Conservation (phyloP, 2,113 vertebrate genomes). For the Lonchura striata region DNA sequence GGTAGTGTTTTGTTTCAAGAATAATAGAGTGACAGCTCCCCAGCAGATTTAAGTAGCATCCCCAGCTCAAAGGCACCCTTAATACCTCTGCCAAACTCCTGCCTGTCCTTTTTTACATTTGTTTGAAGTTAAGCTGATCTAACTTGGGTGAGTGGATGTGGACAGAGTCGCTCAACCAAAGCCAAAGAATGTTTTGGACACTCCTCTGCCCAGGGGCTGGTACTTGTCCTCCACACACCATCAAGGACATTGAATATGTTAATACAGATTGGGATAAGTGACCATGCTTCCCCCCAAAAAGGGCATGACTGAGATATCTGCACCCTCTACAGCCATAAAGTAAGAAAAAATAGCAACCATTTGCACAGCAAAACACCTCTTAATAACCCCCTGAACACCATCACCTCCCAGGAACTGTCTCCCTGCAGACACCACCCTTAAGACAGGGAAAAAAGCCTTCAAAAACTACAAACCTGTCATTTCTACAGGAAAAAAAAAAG, state of each 20-base stretch:
- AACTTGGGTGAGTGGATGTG: not conserved
- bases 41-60: not conserved
- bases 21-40: constrained; percentile 36
- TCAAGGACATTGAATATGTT: not conserved
- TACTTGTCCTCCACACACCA: rapidly evolving
- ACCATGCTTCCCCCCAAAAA: not conserved
- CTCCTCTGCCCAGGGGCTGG: not conserved
- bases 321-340: not conserved
- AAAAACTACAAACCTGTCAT: not conserved
- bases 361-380: not conserved
- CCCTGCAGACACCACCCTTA: not conserved
- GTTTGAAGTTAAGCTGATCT: constrained; percentile 60
- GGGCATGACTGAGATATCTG: not conserved
- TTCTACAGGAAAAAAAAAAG: not conserved
- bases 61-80: constrained; percentile 18
- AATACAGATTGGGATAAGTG: not conserved
- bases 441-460: not conserved
- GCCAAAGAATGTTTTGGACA: rapidly evolving
- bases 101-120: not conserved
- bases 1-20: not conserved
- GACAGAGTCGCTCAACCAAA: not conserved
- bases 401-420: not conserved
- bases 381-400: not conserved
- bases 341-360: not conserved
- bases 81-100: not conserved